Base-by-base conservation (phyloP, 2,797 vertebrate species). In the Sebastes cheni region DNA sequence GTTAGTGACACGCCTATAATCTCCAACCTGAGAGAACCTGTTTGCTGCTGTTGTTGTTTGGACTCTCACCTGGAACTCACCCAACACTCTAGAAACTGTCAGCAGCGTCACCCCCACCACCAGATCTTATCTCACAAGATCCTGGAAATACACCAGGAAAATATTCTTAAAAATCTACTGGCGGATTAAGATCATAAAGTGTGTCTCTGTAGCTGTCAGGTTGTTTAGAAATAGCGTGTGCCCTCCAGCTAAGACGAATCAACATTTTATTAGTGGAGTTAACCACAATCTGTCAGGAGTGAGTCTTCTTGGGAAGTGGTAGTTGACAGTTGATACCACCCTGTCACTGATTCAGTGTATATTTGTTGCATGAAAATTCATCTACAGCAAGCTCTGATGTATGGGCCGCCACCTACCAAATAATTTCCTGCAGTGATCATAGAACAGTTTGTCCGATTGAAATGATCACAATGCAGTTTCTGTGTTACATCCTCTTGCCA, bases 11-110 rank as follows among this genome's bases (percentile, higher is more conserved):
- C 87, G 2, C 91, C 92, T 83, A 42, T 42, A 75, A 69, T 52
- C 67, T 86, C 50, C 55, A 75, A 68, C 62, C 77, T 80, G 8
- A 89, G 67, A 84, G 56, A 91, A 92, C 91, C 91, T 81, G 91
- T 92, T 94, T 86, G 55, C 56, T 8, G 65, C 66, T 75, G 72
- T 66, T 69, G 60, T 82, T 69, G 60, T 82, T 77, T 82, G 65
- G 77, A 84, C 39, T 82, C 60, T 77, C 30, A 42, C 22, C 56
- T 79, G 69, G 58, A 83, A 75, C 64, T 77, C 67, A 76, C 22
- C 64, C 79, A 77, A 62, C 50, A 30, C 1, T 22, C 5, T 7
- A 71, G 34, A 81, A 90, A 88, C 79, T 58, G 14, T 58, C 64
- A 13, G 18, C 68, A 55, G 30, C 50, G 55, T 39, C 70, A 32